A percentile compares a stretch with the other conserved stretches of the same genome.
These are phyloP conservation scores for Chelonoidis abingdonii DNA, from an alignment of 2,113 vertebrate genomes.

Conservation along the genomic window DNA sequence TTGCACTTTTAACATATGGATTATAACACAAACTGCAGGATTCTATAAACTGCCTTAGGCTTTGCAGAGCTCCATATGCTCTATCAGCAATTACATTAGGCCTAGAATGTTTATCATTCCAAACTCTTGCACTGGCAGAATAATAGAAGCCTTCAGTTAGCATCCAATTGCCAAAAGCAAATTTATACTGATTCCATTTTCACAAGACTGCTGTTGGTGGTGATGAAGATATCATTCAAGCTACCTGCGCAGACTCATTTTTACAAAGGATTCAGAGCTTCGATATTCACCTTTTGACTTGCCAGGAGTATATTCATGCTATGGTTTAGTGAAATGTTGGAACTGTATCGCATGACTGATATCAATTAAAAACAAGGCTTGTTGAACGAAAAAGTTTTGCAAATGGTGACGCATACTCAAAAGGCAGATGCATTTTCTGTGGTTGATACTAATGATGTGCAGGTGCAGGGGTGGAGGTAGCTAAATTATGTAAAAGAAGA, in stretches of 20 bases:
- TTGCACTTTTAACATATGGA: not conserved
- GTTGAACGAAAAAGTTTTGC: not conserved
- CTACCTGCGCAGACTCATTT: rapidly evolving
- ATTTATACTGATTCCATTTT: not conserved
- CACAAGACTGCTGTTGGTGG: rapidly evolving
- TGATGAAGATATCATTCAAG: rapidly evolving
- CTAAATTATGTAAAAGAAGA: not conserved
- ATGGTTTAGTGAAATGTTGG: rapidly evolving
- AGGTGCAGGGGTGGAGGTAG: not conserved
- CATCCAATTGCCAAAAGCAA: not conserved
- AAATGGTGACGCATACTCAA: not conserved
- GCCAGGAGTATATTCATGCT: rapidly evolving
- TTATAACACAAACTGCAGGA: not conserved
- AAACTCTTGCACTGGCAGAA: not conserved
- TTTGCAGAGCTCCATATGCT: constrained; percentile 39
- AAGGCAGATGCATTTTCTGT: not conserved
- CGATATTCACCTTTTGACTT: rapidly evolving
- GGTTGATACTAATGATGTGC: not conserved
- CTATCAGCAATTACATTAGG: constrained; percentile 30
- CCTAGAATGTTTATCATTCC: not conserved
- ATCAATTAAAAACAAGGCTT: not conserved
- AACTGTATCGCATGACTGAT: rapidly evolving
- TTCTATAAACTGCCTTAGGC: constrained; percentile 3
- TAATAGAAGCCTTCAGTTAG: not conserved
- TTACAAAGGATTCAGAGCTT: not conserved